Percentiles rank a stretch among this genome's conserved stretches.
Conservation (phyloP, 2,888 invertebrate genomes). For the Drosophila acutilabella region DNA sequence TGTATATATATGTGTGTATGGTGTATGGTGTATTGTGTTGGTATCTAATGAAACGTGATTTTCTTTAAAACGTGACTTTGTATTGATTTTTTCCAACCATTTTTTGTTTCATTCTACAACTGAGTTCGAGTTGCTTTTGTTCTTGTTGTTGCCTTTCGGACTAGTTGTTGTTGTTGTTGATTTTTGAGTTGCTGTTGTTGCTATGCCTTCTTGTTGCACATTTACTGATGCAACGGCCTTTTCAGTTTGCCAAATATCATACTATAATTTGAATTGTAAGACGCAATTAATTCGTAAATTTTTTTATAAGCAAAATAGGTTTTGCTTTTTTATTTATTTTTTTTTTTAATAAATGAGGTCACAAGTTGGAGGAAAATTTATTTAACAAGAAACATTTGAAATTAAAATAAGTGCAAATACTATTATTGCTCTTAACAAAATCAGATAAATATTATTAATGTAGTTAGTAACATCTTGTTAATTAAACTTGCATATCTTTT, state of each 20-base stretch:
- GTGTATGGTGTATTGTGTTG: constrained; percentile 43
- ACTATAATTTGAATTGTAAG: constrained; percentile 29
- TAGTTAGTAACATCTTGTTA: too few species aligned
- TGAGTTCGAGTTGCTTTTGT: constrained; percentile 62
- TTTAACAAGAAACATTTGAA: too few species aligned
- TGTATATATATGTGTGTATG: constrained; percentile 23
- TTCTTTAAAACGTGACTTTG: constrained; percentile 85
- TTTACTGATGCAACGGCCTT: constrained; percentile 40
- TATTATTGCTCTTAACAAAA: too few species aligned
- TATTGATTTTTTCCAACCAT: constrained; percentile 83
- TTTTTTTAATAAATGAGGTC: too few species aligned
- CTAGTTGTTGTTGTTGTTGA: constrained; percentile 31
- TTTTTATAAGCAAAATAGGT: constrained; percentile 1
- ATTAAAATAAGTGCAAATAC: too few species aligned
- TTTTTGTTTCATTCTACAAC: constrained; percentile 70
- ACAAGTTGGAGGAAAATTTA: too few species aligned
- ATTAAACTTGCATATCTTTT: too few species aligned
- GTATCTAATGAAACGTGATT: constrained; percentile 84
- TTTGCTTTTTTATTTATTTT: too few species aligned
- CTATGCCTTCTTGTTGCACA: constrained; percentile 43
- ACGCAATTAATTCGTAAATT: constrained; percentile 32
- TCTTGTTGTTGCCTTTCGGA: constrained; percentile 28
- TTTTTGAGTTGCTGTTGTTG: constrained; percentile 44
- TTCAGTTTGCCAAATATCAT: constrained; percentile 49
- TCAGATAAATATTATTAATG: too few species aligned